These are phyloP conservation scores for Mesochorus sp. DNA, from an alignment of 2,888 invertebrate species.

Conservation along the genomic window DNA sequence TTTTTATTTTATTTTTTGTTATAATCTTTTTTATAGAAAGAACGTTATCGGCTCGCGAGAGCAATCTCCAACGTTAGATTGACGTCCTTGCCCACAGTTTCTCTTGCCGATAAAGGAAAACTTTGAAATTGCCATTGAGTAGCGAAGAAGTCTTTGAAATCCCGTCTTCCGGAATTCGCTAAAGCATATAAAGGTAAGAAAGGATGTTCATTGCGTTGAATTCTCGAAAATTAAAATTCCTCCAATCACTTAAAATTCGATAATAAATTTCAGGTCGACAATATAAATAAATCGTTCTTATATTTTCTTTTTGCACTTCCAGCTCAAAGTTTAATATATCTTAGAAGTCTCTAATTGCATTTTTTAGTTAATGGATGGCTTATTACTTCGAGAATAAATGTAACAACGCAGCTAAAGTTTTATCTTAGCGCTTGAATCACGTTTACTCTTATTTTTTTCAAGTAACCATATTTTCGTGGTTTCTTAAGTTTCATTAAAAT, in stretches of 20 bases:
- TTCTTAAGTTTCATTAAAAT: background rate
- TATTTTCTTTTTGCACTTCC: too few species aligned
- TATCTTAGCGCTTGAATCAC: too few species aligned
- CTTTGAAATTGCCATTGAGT: conserved; percentile 54
- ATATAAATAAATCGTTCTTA: background rate
- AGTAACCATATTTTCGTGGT: too few species aligned
- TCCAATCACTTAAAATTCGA: conserved; percentile 2
- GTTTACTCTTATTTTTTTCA: too few species aligned
- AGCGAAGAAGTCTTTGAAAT: conserved; percentile 51
- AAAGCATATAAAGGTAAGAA: background rate
- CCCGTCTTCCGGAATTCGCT: conserved; percentile 40
- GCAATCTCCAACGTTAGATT: conserved; percentile 43
- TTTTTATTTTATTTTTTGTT: conserved; percentile 11
- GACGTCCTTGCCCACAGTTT: conserved; percentile 3
- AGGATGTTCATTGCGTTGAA: conserved; percentile 17
- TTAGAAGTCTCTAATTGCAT: too few species aligned
- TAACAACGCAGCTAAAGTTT: too few species aligned
- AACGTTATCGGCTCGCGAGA: conserved; percentile 24
- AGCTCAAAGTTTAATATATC: too few species aligned
- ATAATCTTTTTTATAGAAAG: conserved; percentile 24
- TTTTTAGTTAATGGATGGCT: too few species aligned
- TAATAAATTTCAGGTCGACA: background rate
- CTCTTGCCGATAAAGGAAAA: conserved; percentile 43
- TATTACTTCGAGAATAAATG: too few species aligned
- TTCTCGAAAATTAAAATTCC: conserved; percentile 45